Base-by-base conservation (phyloP, 2,797 vertebrate species). In the Perodicticus potto region DNA sequence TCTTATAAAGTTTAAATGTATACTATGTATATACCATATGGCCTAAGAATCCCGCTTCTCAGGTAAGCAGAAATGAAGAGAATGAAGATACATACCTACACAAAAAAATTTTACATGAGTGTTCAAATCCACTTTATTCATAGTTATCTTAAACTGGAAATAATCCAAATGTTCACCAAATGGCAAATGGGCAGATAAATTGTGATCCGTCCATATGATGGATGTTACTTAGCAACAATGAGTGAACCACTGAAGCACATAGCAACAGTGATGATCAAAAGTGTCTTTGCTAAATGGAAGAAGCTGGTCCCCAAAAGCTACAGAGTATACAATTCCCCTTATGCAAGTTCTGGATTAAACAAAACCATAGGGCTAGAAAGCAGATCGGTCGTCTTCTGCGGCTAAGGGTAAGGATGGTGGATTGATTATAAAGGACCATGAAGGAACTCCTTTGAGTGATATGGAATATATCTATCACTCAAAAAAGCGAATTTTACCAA, bases 1-100 rank as follows among this genome's bases (percentile, higher is more conserved):
- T 70, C 85, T 90, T 91, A 49, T 8, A 67, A 96, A 78, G 29
- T 65, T 83, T 86, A 84, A 87, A 59, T 16, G 6, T 53, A 19
- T 63, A n/a, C 65, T 17, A 7, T 37, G 8, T 63, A 34, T 76
- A 88, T 93, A 72, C 14, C 25, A 5, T 85, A 20, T 89, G 80
- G 29, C 45, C 84, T 59, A 69, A 49, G 29, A 86, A n/a, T 86
- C 49, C 45, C 53, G 37, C 57, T 61, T 91, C 70, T 83, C 32
- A 94, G n/a, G 11, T 90, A n/a, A n/a, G n/a, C n/a, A n/a, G n/a
- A n/a, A n/a, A n/a, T n/a, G n/a, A n/a, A n/a, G n/a, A n/a, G n/a
- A n/a, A 53, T 92, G 17, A 91, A 89, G 23, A n/a, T 43, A 72
- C 10, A 49, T 80, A 19, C 27, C 61, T 89, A 43, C n/a, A 19